These are phyloP conservation scores for Tenebrosternarchus preto DNA, from an alignment of 2,113 vertebrate species.

Conservation along the genomic window DNA sequence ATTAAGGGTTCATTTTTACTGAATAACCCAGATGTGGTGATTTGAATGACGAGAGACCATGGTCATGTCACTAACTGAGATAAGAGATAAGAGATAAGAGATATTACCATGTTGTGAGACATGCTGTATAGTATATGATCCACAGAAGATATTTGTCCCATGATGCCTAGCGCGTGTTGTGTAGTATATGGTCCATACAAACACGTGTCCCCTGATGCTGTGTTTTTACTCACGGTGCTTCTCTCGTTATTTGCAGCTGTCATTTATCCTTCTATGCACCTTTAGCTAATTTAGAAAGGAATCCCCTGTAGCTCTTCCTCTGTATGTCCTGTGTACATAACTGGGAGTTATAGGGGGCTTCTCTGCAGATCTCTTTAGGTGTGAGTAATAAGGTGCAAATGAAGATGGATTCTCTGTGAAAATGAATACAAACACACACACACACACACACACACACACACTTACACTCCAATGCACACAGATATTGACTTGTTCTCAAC, in stretches of 20 bases:
- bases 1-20: not conserved
- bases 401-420: conserved; percentile 12
- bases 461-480: not conserved
- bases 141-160: not conserved
- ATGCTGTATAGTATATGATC: not conserved
- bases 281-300: not conserved
- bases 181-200: not conserved
- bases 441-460: not conserved
- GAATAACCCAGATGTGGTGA: not conserved
- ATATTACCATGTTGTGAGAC: not conserved
- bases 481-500: not conserved
- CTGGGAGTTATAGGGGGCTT: conserved; percentile 2
- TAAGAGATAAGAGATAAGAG: not conserved
- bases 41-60: not conserved
- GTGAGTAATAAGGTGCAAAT: not conserved
- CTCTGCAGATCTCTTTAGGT: not conserved
- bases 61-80: not conserved
- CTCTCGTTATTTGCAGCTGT: not conserved
- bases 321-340: conserved; percentile 13
- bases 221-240: not conserved
- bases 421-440: conserved; percentile 9
- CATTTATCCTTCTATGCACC: not conserved
- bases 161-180: not conserved
- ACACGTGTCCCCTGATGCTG: not conserved
- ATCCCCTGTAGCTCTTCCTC: not conserved